Evolutionary conservation across 1,140 invertebrate genomes (phyloP).

Genomic region (Riptortus pedestris): DNA sequence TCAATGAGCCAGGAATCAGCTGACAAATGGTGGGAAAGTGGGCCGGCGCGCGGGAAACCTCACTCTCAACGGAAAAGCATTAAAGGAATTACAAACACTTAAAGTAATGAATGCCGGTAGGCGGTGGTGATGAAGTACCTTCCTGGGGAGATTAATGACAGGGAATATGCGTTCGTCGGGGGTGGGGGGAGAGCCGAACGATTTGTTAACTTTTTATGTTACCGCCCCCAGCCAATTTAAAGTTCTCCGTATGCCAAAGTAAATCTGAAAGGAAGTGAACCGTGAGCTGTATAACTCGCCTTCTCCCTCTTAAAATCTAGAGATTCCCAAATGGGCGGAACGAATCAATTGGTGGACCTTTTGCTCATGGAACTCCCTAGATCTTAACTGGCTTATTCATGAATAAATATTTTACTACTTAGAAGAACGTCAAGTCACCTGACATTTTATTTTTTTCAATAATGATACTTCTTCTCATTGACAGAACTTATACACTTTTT

Average conservation of each 20-base stretch:
- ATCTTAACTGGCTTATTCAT: neutral
- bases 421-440: neutral
- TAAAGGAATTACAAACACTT: neutral
- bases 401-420: neutral
- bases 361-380: no score
- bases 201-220: neutral
- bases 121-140: neutral
- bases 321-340: neutral
- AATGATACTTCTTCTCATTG: neutral
- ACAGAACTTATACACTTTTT: neutral
- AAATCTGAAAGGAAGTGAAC: neutral
- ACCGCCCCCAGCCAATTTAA: neutral
- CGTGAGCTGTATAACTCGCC: neutral
- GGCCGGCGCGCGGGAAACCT: neutral
- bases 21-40: slow-evolving; percentile 1
- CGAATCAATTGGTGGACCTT: no score
- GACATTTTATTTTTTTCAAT: no score
- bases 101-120: neutral
- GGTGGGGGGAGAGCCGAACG: neutral
- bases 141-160: neutral
- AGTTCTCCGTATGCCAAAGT: neutral
- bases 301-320: no score
- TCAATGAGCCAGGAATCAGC: neutral
- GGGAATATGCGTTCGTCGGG: neutral
- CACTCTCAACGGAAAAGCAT: neutral